Conservation (phyloP, 2,888 invertebrate species). For the Cantharis rustica region DNA sequence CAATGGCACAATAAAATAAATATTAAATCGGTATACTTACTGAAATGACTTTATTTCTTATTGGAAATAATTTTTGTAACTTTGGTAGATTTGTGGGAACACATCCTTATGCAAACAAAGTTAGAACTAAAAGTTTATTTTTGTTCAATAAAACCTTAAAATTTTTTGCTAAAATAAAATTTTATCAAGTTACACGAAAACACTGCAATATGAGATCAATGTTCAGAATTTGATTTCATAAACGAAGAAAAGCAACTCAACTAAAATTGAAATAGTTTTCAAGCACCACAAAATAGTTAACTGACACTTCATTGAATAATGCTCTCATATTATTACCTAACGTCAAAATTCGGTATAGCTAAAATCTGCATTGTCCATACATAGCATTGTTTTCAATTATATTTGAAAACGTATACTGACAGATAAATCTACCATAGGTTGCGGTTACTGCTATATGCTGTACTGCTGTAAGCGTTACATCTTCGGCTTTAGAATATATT, state of each 20-base stretch:
- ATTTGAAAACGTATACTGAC: neutral
- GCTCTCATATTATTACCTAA: neutral
- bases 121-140: neutral
- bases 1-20: no score
- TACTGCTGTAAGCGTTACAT: neutral
- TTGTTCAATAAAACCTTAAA: neutral
- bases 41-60: neutral
- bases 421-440: neutral
- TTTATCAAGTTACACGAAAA: neutral
- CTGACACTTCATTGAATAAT: neutral
- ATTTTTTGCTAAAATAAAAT: neutral
- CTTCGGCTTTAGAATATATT: neutral
- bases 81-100: neutral
- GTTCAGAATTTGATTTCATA: neutral
- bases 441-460: neutral
- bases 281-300: neutral
- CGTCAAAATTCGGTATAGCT: neutral
- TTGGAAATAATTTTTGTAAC: neutral
- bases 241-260: neutral
- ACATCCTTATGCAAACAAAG: neutral
- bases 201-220: neutral
- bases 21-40: neutral
- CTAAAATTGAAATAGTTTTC: neutral
- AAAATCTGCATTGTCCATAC: neutral
- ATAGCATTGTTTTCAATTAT: neutral